These are phyloP conservation scores for Smutsia gigantea DNA, from an alignment of 2,797 vertebrate species.

Conservation along the genomic window DNA sequence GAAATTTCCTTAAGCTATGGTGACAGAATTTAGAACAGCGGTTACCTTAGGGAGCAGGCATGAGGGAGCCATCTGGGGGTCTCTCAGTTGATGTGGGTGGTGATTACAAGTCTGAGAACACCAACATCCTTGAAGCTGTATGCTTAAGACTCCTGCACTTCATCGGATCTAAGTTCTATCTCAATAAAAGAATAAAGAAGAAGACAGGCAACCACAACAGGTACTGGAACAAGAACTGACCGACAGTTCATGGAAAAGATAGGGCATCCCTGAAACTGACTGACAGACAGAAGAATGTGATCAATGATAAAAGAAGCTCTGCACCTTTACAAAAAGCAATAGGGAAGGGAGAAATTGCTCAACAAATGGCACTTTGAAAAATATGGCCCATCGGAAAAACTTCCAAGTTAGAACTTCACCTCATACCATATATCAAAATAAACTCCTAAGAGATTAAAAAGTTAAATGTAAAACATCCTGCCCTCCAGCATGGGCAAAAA, in stretches of 20 bases:
- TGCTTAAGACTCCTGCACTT: neutral
- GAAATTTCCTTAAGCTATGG: neutral
- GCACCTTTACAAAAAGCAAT: neutral
- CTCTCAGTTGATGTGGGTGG: neutral
- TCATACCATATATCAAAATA: neutral
- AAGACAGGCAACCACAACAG: neutral
- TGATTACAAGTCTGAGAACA: neutral
- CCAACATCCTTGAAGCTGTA: neutral
- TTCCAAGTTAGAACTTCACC: neutral
- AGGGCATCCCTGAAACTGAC: neutral
- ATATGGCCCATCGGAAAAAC: neutral
- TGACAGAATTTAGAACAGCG: neutral
- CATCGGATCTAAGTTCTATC: neutral
- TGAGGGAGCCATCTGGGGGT: neutral
- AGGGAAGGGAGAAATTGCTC: neutral
- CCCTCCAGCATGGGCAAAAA: neutral
- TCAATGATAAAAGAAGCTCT: neutral
- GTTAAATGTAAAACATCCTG: neutral
- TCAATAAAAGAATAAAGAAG: neutral
- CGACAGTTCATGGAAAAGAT: neutral
- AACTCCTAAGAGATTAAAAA: neutral
- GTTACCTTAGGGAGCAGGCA: neutral
- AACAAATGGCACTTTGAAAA: neutral
- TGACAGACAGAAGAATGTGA: neutral
- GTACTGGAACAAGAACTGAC: neutral